These are phyloP conservation scores for Hucho hucho DNA, from an alignment of 2,113 vertebrate genomes.

Conservation along the genomic window DNA sequence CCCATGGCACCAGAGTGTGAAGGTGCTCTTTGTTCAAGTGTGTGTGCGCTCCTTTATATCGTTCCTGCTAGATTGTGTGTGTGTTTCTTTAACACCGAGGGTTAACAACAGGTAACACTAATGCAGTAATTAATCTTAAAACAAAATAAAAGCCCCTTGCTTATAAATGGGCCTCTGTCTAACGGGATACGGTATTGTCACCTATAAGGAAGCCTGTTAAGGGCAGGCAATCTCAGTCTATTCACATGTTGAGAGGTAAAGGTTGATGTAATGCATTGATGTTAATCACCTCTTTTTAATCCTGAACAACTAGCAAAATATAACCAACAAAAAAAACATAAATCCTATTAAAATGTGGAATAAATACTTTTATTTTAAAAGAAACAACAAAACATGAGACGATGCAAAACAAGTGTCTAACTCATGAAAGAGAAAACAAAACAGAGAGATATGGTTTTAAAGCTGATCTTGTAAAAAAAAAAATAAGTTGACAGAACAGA, in stretches of 20 bases:
- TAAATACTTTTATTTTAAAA: too few relatives aligned
- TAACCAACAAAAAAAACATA: too few relatives aligned
- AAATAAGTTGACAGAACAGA: constrained; percentile 19
- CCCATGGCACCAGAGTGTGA: constrained; percentile 51
- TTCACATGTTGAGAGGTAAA: too few relatives aligned
- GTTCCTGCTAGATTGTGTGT: constrained; percentile 46
- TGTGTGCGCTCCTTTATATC: constrained; percentile 24
- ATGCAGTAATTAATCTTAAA: constrained; percentile 58
- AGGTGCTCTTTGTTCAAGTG: constrained; percentile 59
- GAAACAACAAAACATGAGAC: too few relatives aligned
- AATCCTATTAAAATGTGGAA: too few relatives aligned
- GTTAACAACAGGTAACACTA: constrained; percentile 45
- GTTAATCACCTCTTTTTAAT: too few relatives aligned
- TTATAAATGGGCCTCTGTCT: constrained; percentile 59
- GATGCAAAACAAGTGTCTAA: too few relatives aligned
- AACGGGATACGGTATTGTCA: constrained; percentile 42
- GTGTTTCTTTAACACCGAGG: constrained; percentile 50
- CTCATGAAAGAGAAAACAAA: too few relatives aligned
- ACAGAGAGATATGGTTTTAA: too few relatives aligned
- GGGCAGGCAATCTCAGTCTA: constrained; percentile 17
- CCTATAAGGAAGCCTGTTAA: constrained; percentile 45
- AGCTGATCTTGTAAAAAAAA: background rate
- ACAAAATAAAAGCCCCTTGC: constrained; percentile 51
- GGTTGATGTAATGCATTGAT: too few relatives aligned
- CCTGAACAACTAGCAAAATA: too few relatives aligned